Evolutionary conservation across 2,888 invertebrate genomes (phyloP), one percentile per base, ranked within the genome.

Genomic region (Platycheirus albimanus): DNA sequence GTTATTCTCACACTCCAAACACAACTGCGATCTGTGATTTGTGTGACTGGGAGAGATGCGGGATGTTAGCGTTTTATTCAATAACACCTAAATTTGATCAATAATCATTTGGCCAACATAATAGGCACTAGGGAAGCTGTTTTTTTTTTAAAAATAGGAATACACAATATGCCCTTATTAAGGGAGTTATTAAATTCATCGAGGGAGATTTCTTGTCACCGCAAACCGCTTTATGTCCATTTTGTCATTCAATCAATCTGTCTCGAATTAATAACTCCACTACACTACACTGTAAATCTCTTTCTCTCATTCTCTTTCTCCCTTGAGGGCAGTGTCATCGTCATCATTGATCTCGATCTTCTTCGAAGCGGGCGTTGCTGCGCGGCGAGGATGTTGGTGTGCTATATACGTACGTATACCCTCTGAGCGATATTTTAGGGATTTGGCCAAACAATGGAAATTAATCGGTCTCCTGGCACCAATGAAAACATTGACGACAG

Each of bases 191-290:
- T 78, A 83, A 78, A 56, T 78, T 72, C 83, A 83, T 67, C 77
- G 10, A 15, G 19, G n/a, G 20, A 78, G 58, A 83, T 78, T 69
- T 69, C 77, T 72, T 78, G 77, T 77, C 63, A 66, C 72, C 64
- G 83, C 67, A 64, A 17, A 58, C 49, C 78, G 69, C 69, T 83
- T 78, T 83, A 83, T 74, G 85, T 75, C 85, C 87, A 86, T 87
- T 87, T 87, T 87, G 87, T 87, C 87, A 87, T 87, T 87, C 87
- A 86, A 87, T 87, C 87, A 87, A 87, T 87, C 87, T 85, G 86
- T 86, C 85, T 85, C 84, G 86, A 87, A 87, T 87, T 87, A 87
- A 87, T 87, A 87, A 87, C 87, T 87, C 85, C 83, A 54, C 85
- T 84, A 76, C 43, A 74, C 56, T 6, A 41, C 13, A 41, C 72